phyloP scores from a whole-genome alignment of 92 coral and sea anemone genomes.

The Anthopleura xanthogrammica region DNA sequence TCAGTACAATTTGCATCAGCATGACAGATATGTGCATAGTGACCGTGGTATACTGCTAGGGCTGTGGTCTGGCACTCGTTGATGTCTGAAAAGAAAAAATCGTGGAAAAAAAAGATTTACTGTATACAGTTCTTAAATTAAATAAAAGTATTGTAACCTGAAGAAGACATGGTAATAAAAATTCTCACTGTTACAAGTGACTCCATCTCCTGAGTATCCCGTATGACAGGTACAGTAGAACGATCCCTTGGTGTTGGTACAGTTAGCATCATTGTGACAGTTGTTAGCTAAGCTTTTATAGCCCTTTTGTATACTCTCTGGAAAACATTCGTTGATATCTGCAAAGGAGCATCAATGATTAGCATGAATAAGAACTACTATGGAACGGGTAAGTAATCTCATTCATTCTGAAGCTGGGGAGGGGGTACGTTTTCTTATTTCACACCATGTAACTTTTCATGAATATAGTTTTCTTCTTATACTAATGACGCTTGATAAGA shows the following conservation, averaged over 20 bases:
- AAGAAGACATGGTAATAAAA: not conserved
- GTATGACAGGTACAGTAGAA: constrained; percentile 73
- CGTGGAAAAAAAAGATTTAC: not conserved
- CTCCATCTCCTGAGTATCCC: constrained; percentile 83
- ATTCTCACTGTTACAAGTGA: constrained; percentile 50
- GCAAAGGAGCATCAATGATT: not conserved
- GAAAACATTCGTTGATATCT: constrained; percentile 45
- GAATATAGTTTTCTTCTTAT: too few species aligned
- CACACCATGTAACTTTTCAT: too few species aligned
- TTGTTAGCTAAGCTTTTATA: constrained; percentile 46
- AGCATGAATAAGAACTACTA: too few species aligned
- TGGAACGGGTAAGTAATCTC: too few species aligned
- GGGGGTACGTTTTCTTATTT: too few species aligned
- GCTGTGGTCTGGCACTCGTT: constrained; percentile 41
- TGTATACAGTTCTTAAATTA: not conserved
- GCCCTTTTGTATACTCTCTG: constrained; percentile 28
- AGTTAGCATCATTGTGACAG: constrained; percentile 64
- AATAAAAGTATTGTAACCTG: too few species aligned
- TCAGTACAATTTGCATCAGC: constrained; percentile 67
- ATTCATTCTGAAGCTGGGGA: too few species aligned
- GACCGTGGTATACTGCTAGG: constrained; percentile 30
- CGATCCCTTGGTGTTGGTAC: constrained; percentile 79
- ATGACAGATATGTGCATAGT: constrained; percentile 69
- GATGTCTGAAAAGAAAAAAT: constrained; percentile 29
- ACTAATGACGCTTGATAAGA: too few species aligned